A percentile compares a stretch with the other conserved stretches of the same genome.
Evolutionary conservation across 2,113 vertebrate genomes (phyloP).

Genomic region (Pteropus alecto): DNA sequence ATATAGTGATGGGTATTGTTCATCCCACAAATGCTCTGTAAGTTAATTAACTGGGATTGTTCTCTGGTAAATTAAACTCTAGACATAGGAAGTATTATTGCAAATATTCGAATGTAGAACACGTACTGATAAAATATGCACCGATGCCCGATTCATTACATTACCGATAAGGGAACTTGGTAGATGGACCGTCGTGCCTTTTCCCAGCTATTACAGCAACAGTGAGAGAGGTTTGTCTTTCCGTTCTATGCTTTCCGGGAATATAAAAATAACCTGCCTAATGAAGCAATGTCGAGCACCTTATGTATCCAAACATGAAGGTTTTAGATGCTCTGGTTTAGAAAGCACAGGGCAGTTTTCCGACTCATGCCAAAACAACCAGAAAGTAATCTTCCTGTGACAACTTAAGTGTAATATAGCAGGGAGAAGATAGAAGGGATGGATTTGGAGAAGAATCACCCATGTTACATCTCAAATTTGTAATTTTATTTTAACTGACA

Average conservation of each 20-base stretch:
- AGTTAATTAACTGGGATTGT: slow-evolving; percentile 32
- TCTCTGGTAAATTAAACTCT: slow-evolving; percentile 28
- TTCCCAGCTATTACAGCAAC: slow-evolving; percentile 59
- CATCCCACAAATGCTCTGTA: not conserved
- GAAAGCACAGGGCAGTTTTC: slow-evolving; percentile 68
- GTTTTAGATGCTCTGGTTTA: slow-evolving; percentile 70
- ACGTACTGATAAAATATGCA: not conserved
- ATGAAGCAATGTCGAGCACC: slow-evolving; percentile 71
- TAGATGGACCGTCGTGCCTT: slow-evolving; percentile 25
- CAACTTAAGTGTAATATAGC: slow-evolving; percentile 64
- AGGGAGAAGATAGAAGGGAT: slow-evolving; percentile 55
- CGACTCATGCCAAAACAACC: slow-evolving; percentile 66
- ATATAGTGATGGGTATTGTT: not conserved
- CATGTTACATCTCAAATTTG: slow-evolving; percentile 14
- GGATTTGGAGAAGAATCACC: slow-evolving; percentile 57
- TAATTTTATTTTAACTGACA: slow-evolving; percentile 35
- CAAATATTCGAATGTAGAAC: slow-evolving; percentile 34
- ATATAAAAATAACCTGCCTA: slow-evolving; percentile 77
- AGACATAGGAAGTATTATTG: slow-evolving; percentile 36
- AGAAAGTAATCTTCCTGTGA: slow-evolving; percentile 67
- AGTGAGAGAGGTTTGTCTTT: slow-evolving; percentile 71
- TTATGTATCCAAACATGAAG: slow-evolving; percentile 71
- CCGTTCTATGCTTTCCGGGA: slow-evolving; percentile 72
- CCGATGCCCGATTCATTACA: slow-evolving; percentile 50
- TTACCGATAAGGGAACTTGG: not conserved